phyloP scores from a whole-genome alignment of 2,113 vertebrate species.

The Struthio camelus region DNA sequence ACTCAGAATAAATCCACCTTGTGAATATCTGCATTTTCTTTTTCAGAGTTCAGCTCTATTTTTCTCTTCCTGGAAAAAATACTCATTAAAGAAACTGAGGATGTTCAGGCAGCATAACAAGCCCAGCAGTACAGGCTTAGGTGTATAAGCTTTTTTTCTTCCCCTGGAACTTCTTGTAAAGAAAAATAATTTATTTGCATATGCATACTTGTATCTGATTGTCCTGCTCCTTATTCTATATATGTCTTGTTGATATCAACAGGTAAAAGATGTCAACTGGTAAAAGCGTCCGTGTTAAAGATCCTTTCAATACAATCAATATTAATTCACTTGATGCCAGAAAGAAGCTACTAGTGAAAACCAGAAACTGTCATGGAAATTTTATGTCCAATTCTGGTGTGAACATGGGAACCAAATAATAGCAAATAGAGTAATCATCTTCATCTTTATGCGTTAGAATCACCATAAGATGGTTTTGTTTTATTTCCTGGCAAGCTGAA shows the following conservation, averaged over 20 bases:
- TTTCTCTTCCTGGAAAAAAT: neutral
- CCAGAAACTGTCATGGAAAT: neutral
- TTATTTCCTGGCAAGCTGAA: neutral
- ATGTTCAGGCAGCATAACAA: neutral
- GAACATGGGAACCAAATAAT: neutral
- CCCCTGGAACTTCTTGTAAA: neutral
- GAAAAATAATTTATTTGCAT: neutral
- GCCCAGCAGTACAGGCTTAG: neutral
- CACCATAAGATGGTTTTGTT: neutral
- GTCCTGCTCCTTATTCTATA: neutral
- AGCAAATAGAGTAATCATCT: neutral
- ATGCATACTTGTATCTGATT: neutral
- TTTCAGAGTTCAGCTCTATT: neutral
- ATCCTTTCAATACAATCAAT: neutral
- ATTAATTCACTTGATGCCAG: neutral
- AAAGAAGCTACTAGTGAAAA: neutral
- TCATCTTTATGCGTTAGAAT: neutral
- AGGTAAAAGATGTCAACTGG: neutral
- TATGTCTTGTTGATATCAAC: neutral
- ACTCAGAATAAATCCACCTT: neutral
- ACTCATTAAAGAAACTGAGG: constrained; percentile 24
- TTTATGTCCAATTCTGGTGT: neutral
- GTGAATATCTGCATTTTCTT: neutral
- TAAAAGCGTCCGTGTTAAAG: neutral
- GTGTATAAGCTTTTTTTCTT: neutral